Conservation (phyloP, 2,888 invertebrate genomes). For the Ptychoptera contaminata region DNA sequence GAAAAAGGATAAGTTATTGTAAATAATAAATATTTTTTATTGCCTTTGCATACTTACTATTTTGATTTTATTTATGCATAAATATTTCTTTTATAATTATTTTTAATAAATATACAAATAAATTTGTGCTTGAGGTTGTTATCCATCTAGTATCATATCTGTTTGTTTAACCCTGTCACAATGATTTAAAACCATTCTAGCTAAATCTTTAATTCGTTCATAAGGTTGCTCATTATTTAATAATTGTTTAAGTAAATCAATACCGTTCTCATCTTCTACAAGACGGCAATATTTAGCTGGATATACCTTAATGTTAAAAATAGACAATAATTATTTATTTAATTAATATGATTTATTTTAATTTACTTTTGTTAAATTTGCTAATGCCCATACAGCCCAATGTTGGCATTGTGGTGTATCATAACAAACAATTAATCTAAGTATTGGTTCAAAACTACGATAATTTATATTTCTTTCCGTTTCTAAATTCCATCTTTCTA, state of each 20-base stretch:
- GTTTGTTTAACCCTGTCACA: constrained; percentile 29
- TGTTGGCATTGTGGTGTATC: constrained; percentile 86
- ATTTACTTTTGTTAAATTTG: constrained; percentile 65
- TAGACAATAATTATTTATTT: neutral
- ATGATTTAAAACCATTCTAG: constrained; percentile 48
- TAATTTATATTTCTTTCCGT: constrained; percentile 92
- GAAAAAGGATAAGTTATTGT: too few species aligned
- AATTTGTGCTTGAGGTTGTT: constrained; percentile 6
- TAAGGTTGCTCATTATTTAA: constrained; percentile 46
- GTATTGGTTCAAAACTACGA: constrained; percentile 86
- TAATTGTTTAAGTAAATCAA: constrained; percentile 52
- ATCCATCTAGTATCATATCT: constrained; percentile 25
- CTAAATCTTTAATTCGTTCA: constrained; percentile 49
- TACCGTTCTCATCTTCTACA: constrained; percentile 73
- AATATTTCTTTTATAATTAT: too few species aligned
- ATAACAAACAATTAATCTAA: constrained; percentile 63
- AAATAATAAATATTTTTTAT: too few species aligned
- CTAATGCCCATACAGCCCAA: constrained; percentile 96
- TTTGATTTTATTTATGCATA: too few species aligned
- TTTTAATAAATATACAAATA: too few species aligned
- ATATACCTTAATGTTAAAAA: constrained; percentile 36
- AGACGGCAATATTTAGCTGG: constrained; percentile 81
- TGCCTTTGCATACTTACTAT: too few species aligned
- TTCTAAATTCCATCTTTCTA: constrained; percentile 74
- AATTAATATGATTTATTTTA: neutral